Base-by-base conservation (phyloP, 2,113 vertebrate genomes). In the Anoura caudifer region DNA sequence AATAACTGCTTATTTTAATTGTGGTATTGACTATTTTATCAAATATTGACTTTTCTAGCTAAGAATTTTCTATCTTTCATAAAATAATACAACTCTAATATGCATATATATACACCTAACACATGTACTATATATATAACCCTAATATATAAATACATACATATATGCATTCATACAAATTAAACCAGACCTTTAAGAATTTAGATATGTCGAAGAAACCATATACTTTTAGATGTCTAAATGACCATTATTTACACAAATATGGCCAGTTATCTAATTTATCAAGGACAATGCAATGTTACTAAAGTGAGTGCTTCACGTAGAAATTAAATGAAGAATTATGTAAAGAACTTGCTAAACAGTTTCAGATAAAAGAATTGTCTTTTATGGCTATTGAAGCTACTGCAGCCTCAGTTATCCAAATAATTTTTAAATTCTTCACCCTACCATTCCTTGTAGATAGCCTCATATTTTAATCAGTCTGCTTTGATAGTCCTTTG, bases 1-100 rank as follows among this genome's bases (percentile, higher is more conserved):
- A 98, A 97, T 92, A 97, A 88, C 50, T 95, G 38, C 28, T 90
- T 96, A 70, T 59, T 93, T 95, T 90, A 80, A 80, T 22, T 85
- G 36, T 69, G 4, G 6, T 22, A 86, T 70, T 20, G 81, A 36
- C 4, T 41, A 43, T 88, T 16, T 91, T 80, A 61, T 52, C 2
- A 75, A 43, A 59, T 80, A 84, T 54, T 82, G 82, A 76, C 36
- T 59, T 87, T 92, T 91, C 19, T 65, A 69, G 43, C 43, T 92
- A 84, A 63, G 70, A 33, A 65, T 79, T 93, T 92, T 17, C 7
- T 86, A 22, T 5, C 8, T 86, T 94, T 90, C 41, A 80, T 36
- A 92, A 61, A 82, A 47, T 67, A 82, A 72, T 73, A n/a, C 13
- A 69, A 96, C 11, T 38, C 9, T 54, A 80, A 36, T 69, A 59